Evolutionary conservation across 2,888 invertebrate genomes (phyloP), one percentile per base, ranked within the genome.

Genomic region (Clostera curtula): DNA sequence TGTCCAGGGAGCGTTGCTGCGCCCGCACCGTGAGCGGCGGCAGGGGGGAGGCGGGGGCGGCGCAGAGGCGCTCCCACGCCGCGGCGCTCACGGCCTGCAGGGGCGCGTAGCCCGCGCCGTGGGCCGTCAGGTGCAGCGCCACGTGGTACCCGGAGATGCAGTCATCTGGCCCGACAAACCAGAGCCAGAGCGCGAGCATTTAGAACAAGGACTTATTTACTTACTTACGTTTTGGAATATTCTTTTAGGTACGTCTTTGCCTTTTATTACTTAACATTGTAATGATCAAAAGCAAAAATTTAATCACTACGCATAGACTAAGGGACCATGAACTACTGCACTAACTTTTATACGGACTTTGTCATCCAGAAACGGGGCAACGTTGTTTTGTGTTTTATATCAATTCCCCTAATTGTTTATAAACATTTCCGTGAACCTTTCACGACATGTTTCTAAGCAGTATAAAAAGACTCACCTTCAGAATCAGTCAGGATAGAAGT

Each of bases 401-500:
- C n/a, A n/a, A n/a, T n/a, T n/a, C n/a, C n/a, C n/a, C n/a, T n/a
- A 15, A 15, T 15, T 5, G 4, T 15, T 15, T 15, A 15, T 5
- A 15, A 15, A 15, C 15, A 4, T 15, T n/a, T n/a, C n/a, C n/a
- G n/a, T n/a, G n/a, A n/a, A n/a, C n/a, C n/a, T n/a, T n/a, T n/a
- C n/a, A n/a, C n/a, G n/a, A n/a, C n/a, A n/a, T n/a, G n/a, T n/a
- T n/a, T n/a, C n/a, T n/a, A n/a, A n/a, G n/a, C n/a, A n/a, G n/a
- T n/a, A 28, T 8, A 26, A 2, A 19, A 13, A 10, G 10, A 38
- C 55, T 63, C 56, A 89, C 90, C 90, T 79, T 90, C 90, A 16
- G 90, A 89, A 57, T 91, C 90, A 2, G 90, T 90, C 19, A 89
- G 87, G 24, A 90, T 89, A 0, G 90, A 90, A 11, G 89, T 87